Conservation (phyloP, 2,888 invertebrate species). For the Gymnocheta viridis region DNA sequence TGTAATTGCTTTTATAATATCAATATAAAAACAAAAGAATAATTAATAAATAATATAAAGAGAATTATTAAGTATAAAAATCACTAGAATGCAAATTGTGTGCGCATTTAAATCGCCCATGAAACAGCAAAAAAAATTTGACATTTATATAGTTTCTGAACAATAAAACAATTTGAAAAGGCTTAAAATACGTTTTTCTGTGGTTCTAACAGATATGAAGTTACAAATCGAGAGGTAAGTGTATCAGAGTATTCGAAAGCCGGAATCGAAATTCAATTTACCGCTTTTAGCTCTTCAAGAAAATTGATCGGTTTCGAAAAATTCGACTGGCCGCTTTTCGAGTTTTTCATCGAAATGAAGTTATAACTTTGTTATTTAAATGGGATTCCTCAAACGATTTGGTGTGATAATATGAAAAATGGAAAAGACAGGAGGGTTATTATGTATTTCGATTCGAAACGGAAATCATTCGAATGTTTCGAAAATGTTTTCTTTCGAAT, state of each 20-base stretch:
- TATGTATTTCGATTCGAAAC: too few relatives aligned
- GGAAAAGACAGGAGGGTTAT: too few relatives aligned
- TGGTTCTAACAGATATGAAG: not conserved
- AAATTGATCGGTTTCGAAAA: too few relatives aligned
- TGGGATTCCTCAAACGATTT: too few relatives aligned
- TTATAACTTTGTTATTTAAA: too few relatives aligned
- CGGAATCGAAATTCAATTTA: too few relatives aligned
- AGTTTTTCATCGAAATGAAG: too few relatives aligned
- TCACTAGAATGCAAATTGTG: slow-evolving; percentile 38
- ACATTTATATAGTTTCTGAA: slow-evolving; percentile 61
- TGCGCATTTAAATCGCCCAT: slow-evolving; percentile 42
- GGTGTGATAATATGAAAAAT: too few relatives aligned
- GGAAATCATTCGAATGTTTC: too few relatives aligned
- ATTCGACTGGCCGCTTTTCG: too few relatives aligned
- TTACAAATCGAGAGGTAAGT: not conserved
- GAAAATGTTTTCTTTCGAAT: too few relatives aligned
- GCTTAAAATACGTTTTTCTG: slow-evolving; percentile 53
- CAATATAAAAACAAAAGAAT: slow-evolving; percentile 24
- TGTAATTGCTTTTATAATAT: slow-evolving; percentile 61
- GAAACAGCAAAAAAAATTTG: slow-evolving; percentile 18
- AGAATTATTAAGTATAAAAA: slow-evolving; percentile 13
- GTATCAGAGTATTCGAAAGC: not conserved
- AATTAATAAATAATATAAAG: slow-evolving; percentile 17
- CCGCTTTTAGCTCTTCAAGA: too few relatives aligned
- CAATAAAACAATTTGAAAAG: slow-evolving; percentile 67